Evolutionary conservation across 2,888 invertebrate genomes (phyloP).

Genomic region (Cosmia pyralina): DNA sequence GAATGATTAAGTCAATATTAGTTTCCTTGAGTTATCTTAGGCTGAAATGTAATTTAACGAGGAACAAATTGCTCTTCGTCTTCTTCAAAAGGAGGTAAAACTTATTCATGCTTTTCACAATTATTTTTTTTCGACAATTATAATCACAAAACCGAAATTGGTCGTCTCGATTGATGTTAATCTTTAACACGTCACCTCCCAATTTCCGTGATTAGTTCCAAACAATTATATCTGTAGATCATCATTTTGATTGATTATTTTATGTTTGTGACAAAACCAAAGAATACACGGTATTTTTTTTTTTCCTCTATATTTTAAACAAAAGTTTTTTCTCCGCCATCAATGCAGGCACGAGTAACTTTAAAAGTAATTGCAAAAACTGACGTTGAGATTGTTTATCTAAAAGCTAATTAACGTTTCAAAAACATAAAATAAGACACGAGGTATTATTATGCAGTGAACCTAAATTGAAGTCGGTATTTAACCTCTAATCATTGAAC

Average conservation of each 20-base stretch:
- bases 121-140: not conserved
- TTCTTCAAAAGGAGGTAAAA: not conserved
- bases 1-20: not conserved
- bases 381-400: not conserved
- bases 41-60: not conserved
- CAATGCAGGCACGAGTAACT: not conserved
- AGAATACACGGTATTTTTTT: not conserved
- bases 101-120: not conserved
- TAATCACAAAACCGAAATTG: not conserved
- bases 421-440: slow-evolving; percentile 1
- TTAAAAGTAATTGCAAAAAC: slow-evolving; percentile 1
- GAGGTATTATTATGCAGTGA: slow-evolving; percentile 41
- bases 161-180: slow-evolving; percentile 25
- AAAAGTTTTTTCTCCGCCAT: not conserved
- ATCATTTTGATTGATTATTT: slow-evolving; percentile 31
- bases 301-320: not conserved
- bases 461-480: slow-evolving; percentile 72
- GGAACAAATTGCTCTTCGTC: not conserved
- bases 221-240: slow-evolving; percentile 25
- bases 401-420: slow-evolving; percentile 16
- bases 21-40: slow-evolving; percentile 1
- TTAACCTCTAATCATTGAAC: slow-evolving; percentile 73
- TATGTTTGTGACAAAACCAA: slow-evolving; percentile 21
- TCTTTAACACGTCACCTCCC: slow-evolving; percentile 23
- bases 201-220: slow-evolving; percentile 37